These are phyloP conservation scores for Atta texana DNA, from an alignment of 1,140 invertebrate genomes.

Conservation along the genomic window DNA sequence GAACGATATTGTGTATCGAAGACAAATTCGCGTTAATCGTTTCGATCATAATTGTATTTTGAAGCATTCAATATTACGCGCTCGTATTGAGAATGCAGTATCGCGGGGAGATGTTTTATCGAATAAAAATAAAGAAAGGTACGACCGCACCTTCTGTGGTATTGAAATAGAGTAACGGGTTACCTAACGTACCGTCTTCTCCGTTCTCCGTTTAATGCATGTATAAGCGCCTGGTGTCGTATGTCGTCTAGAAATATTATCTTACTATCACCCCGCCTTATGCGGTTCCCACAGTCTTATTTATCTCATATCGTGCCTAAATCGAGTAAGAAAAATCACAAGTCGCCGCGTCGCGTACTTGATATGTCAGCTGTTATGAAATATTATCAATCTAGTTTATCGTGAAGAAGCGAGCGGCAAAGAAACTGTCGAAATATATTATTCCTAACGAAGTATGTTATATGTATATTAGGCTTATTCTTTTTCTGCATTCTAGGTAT, in stretches of 20 bases:
- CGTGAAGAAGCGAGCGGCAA: neutral
- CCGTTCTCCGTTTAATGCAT: constrained; percentile 17
- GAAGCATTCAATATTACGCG: constrained; percentile 37
- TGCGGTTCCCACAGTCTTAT: constrained; percentile 70
- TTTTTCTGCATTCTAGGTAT: too few species aligned
- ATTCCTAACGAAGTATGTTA: neutral
- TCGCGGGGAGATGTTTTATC: constrained; percentile 25
- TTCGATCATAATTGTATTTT: constrained; percentile 1
- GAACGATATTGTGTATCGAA: neutral
- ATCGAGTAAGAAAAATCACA: neutral
- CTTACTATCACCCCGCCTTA: constrained; percentile 66
- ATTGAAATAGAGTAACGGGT: constrained; percentile 71
- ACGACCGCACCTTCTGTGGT: constrained; percentile 77
- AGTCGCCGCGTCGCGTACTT: neutral
- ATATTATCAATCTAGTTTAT: constrained; percentile 8
- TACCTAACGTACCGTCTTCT: constrained; percentile 73
- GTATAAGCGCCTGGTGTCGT: constrained; percentile 68
- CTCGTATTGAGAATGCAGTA: constrained; percentile 9
- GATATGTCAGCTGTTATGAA: neutral
- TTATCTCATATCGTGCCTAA: constrained; percentile 38
- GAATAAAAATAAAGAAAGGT: constrained; percentile 49
- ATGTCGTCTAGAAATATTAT: constrained; percentile 74
- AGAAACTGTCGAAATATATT: neutral
- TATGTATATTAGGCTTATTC: neutral
- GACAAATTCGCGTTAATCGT: neutral